Evolutionary conservation across 2,888 invertebrate species (phyloP).

Genomic region (Ligdia adustata): DNA sequence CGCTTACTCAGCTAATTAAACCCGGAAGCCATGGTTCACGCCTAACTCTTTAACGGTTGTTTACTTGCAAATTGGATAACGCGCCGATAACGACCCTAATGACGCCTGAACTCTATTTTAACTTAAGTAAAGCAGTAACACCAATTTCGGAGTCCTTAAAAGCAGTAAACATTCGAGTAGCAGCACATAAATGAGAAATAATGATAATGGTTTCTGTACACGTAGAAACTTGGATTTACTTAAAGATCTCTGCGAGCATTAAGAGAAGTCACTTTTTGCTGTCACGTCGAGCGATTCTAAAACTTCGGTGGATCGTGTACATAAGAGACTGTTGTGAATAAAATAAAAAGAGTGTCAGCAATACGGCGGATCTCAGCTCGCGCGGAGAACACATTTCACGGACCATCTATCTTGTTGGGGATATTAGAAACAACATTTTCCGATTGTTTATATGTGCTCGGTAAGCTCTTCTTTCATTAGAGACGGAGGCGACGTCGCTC

Average conservation of each 20-base stretch:
- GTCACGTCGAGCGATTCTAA: conserved; percentile 21
- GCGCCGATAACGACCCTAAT: conserved; percentile 13
- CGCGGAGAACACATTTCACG: conserved; percentile 52
- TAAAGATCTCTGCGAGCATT: conserved; percentile 18
- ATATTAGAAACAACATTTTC: conserved; percentile 77
- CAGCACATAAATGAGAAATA: conserved; percentile 26
- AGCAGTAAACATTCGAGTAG: conserved; percentile 26
- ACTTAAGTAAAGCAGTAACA: conserved; percentile 16
- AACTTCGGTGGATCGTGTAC: conserved; percentile 35
- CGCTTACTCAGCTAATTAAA: conserved; percentile 46
- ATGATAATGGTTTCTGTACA: conserved; percentile 24
- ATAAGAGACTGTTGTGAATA: conserved; percentile 33
- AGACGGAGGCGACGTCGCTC: conserved; percentile 70
- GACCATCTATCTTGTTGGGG: conserved; percentile 71
- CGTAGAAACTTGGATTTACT: conserved; percentile 26
- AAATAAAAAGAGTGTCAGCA: conserved; percentile 36
- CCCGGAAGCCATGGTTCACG: conserved; percentile 37
- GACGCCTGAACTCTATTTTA: conserved; percentile 12
- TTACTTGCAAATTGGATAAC: conserved; percentile 36
- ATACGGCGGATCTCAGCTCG: conserved; percentile 35
- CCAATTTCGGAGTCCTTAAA: conserved; percentile 23
- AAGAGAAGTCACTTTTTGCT: conserved; percentile 19
- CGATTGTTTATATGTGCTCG: conserved; percentile 79
- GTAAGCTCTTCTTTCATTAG: conserved; percentile 82
- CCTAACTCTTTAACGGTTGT: conserved; percentile 35